Conservation (phyloP, 1,140 invertebrate genomes). For the Trachymyrmex septentrionalis region DNA sequence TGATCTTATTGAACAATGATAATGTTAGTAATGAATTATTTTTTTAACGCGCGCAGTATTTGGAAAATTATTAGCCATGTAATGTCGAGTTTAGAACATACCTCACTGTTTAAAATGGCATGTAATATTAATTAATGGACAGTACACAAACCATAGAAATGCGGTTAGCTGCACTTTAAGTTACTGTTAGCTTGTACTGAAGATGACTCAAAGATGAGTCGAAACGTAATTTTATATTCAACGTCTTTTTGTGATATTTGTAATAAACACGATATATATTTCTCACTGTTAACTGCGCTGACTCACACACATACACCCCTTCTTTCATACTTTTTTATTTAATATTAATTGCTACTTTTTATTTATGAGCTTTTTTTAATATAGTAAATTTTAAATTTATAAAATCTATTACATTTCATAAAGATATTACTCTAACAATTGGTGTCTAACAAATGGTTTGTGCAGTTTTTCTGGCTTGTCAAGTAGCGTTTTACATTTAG, state of each 20-base stretch:
- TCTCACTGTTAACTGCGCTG: too few relatives aligned
- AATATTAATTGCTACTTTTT: conserved; percentile 1
- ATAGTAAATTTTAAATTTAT: neutral
- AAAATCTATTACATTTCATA: neutral
- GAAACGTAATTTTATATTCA: too few relatives aligned
- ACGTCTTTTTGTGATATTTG: too few relatives aligned
- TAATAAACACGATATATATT: too few relatives aligned
- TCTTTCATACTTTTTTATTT: too few relatives aligned
- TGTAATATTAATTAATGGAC: neutral
- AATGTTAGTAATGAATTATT: neutral
- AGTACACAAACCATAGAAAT: too few relatives aligned
- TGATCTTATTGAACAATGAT: neutral
- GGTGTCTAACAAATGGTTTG: too few relatives aligned
- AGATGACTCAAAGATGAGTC: too few relatives aligned
- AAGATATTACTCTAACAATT: neutral
- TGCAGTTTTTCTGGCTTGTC: neutral
- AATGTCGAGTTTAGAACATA: neutral
- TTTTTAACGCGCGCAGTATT: neutral
- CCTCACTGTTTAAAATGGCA: neutral
- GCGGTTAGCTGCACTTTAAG: too few relatives aligned
- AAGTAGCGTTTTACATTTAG: neutral
- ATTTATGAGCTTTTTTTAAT: neutral
- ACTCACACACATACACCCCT: too few relatives aligned
- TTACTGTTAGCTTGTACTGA: too few relatives aligned
- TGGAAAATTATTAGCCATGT: neutral